Evolutionary conservation across 2,113 vertebrate species (phyloP).

Genomic region (Felis catus): DNA sequence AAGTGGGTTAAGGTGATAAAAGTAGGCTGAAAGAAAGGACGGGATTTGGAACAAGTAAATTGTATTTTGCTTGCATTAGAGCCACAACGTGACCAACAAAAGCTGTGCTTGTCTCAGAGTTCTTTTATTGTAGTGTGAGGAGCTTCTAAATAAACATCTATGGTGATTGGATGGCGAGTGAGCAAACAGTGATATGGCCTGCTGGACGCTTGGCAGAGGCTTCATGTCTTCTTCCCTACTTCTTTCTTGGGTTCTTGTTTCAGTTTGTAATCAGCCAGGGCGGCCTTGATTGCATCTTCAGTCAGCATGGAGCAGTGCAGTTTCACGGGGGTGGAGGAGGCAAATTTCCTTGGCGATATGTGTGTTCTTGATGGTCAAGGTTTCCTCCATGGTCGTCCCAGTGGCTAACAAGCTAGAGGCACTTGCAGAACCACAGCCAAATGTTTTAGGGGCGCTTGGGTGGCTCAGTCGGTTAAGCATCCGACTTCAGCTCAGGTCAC

Average conservation of each 20-base stretch:
- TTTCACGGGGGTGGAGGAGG: constrained; percentile 93
- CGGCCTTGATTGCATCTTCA: constrained; percentile 96
- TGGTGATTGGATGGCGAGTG: not conserved
- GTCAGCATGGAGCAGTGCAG: constrained; percentile 98
- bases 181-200: fast-evolving
- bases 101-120: constrained; percentile 55
- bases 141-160: not conserved
- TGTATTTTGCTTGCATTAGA: not conserved
- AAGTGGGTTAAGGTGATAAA: not conserved
- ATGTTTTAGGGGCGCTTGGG: constrained; percentile 85
- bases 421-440: constrained; percentile 95
- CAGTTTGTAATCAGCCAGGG: constrained; percentile 93
- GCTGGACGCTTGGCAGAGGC: fast-evolving
- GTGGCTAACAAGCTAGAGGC: constrained; percentile 95
- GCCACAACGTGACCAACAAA: not conserved
- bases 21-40: not conserved
- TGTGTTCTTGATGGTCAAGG: constrained; percentile 93
- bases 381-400: constrained; percentile 97
- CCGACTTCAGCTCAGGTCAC: too few relatives aligned
- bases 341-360: constrained; percentile 97
- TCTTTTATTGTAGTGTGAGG: not conserved
- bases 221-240: constrained; percentile 57
- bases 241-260: constrained; percentile 88
- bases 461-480: too few relatives aligned
- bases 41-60: not conserved